phyloP scores from a whole-genome alignment of 1,140 invertebrate species.

The Laupala kohalensis region DNA sequence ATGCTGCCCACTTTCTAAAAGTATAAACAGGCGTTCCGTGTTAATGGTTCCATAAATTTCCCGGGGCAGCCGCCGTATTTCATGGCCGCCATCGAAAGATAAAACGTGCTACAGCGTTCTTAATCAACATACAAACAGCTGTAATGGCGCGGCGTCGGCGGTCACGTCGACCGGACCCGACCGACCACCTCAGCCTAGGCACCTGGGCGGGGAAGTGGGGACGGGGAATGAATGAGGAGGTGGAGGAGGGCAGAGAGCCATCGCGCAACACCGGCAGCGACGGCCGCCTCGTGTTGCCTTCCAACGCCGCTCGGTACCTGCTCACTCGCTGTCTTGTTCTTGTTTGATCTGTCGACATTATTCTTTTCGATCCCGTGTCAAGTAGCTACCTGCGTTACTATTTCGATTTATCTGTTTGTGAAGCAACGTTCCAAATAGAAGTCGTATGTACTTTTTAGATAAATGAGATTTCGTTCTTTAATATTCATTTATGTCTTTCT shows the following conservation, averaged over 20 bases:
- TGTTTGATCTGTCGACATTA: too few relatives aligned
- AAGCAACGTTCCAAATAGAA: too few relatives aligned
- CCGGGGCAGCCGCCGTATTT: neutral
- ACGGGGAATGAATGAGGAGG: conserved; percentile 17
- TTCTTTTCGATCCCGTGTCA: too few relatives aligned
- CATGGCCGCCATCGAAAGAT: neutral
- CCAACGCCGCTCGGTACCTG: neutral
- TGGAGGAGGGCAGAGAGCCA: conserved; percentile 7
- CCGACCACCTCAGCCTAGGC: neutral
- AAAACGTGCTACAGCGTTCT: neutral
- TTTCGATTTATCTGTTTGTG: too few relatives aligned
- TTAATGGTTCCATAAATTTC: neutral
- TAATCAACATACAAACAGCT: neutral
- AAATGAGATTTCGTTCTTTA: too few relatives aligned
- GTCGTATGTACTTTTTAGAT: too few relatives aligned
- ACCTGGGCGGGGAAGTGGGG: neutral
- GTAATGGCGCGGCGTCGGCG: neutral
- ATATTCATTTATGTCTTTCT: too few relatives aligned
- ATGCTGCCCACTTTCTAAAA: neutral
- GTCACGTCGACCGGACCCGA: too few relatives aligned
- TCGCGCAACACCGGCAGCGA: conserved; percentile 23
- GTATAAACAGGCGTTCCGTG: neutral
- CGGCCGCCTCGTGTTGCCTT: conserved; percentile 11
- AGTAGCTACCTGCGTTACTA: too few relatives aligned
- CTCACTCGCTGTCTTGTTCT: neutral